These are phyloP conservation scores for Origma solitaria DNA, from an alignment of 2,113 vertebrate genomes.

Conservation along the genomic window DNA sequence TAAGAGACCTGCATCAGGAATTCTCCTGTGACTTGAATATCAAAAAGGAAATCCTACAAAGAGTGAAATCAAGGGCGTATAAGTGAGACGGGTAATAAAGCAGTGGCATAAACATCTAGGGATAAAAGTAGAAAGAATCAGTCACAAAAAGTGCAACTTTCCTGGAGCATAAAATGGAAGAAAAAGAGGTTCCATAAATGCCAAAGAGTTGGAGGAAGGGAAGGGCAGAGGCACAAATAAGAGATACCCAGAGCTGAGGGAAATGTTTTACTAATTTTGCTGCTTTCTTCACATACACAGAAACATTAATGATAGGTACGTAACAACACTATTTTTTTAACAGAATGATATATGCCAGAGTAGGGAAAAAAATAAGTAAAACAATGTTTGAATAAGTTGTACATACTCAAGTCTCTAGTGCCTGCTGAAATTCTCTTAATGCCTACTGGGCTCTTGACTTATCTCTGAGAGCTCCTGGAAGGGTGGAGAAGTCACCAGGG, in stretches of 20 bases:
- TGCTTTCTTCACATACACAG: background rate
- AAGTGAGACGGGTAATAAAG: background rate
- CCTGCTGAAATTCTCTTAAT: background rate
- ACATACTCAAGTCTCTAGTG: accelerated
- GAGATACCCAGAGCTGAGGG: background rate
- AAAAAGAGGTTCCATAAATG: background rate
- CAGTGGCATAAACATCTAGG: background rate
- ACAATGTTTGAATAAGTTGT: background rate
- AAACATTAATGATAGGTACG: background rate
- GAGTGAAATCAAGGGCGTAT: background rate
- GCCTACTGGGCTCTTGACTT: background rate
- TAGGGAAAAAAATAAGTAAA: background rate
- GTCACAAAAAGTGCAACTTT: background rate
- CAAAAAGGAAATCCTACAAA: background rate
- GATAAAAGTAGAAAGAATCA: background rate
- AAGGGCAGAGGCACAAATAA: background rate
- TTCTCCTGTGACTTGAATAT: constrained; percentile 19
- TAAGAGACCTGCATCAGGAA: background rate
- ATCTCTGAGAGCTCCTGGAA: background rate
- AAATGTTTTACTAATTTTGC: background rate
- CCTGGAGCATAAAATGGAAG: background rate
- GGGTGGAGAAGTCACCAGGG: background rate
- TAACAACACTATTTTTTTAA: background rate
- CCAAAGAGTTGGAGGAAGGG: background rate
- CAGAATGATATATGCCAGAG: background rate